Evolutionary conservation across 2,888 invertebrate species (phyloP).

Genomic region (Lycia hirtaria): DNA sequence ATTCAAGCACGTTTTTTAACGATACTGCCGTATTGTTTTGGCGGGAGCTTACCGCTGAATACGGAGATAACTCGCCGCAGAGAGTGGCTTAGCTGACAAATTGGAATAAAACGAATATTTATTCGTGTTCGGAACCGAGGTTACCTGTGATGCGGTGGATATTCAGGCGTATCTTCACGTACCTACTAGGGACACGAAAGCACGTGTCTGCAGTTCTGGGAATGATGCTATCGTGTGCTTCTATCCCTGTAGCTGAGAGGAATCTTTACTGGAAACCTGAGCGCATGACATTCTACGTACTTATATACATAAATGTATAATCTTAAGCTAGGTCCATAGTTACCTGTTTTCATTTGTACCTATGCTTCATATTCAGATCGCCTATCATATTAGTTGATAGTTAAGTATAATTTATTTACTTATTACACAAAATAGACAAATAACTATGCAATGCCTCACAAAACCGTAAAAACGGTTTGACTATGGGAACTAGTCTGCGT

Average conservation of each 20-base stretch:
- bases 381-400: no score
- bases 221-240: constrained; percentile 44
- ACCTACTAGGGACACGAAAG: constrained; percentile 51
- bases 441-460: no score
- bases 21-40: constrained; percentile 84
- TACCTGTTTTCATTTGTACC: no score
- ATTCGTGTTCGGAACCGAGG: constrained; percentile 73
- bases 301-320: not conserved
- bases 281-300: constrained; percentile 7
- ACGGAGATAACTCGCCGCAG: constrained; percentile 82
- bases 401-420: no score
- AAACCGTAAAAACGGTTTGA: no score
- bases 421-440: no score
- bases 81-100: constrained; percentile 85
- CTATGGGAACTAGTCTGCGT: no score
- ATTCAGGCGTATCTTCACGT: constrained; percentile 60
- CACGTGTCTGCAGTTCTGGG: constrained; percentile 42
- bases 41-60: constrained; percentile 83
- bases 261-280: constrained; percentile 14
- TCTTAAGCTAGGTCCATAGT: no score
- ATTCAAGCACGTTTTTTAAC: constrained; percentile 84
- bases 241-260: constrained; percentile 37
- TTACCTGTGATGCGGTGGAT: constrained; percentile 51
- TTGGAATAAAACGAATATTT: constrained; percentile 86
- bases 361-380: no score